These are phyloP conservation scores for Dysdera silvatica DNA, from an alignment of 1,140 invertebrate species.

Conservation along the genomic window DNA sequence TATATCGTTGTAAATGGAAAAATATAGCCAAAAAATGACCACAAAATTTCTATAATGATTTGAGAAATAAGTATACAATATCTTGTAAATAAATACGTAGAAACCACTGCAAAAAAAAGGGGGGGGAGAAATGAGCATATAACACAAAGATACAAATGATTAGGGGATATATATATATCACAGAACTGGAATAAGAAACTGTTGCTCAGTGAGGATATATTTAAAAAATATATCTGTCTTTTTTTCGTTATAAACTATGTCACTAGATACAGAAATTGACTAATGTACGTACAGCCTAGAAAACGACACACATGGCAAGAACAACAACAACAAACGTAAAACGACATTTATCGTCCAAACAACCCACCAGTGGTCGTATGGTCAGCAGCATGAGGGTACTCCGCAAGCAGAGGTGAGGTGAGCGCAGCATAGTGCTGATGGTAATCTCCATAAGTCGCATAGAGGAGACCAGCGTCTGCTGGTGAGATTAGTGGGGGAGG, in stretches of 20 bases:
- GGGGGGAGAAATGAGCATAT: neutral
- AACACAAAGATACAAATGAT: neutral
- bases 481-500: constrained; percentile 42
- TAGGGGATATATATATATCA: constrained; percentile 13
- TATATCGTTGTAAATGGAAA: too few relatives aligned
- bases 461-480: constrained; percentile 53
- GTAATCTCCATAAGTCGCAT: constrained; percentile 67
- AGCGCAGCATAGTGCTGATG: constrained; percentile 81
- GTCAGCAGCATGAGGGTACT: constrained; percentile 70
- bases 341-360: constrained; percentile 47
- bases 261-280: constrained; percentile 2
- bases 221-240: too few relatives aligned
- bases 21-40: too few relatives aligned
- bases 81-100: constrained; percentile 4
- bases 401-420: constrained; percentile 68
- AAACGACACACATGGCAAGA: constrained; percentile 12
- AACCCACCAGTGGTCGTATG: constrained; percentile 73
- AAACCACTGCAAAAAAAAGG: neutral
- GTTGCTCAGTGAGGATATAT: too few relatives aligned
- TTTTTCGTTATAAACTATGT: constrained; percentile 3
- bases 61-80: too few relatives aligned
- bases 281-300: constrained; percentile 9
- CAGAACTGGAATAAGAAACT: constrained; percentile 23
- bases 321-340: constrained; percentile 5
- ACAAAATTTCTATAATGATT: too few relatives aligned